Base-by-base conservation (phyloP, 2,797 vertebrate species). In the Macropodus opercularis region DNA sequence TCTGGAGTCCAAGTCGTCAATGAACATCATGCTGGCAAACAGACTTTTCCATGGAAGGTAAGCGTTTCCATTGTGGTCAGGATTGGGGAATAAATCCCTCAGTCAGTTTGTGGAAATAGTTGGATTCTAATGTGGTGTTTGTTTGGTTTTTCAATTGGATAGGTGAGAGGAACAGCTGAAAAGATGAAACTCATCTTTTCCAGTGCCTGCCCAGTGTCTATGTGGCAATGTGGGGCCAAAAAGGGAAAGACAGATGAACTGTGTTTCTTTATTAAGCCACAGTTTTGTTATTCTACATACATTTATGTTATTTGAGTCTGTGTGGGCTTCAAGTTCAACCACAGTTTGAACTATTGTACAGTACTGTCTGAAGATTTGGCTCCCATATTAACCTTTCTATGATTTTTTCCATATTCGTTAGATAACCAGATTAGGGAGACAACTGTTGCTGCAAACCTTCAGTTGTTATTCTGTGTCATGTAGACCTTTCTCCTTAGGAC, bases 11-110 rank as follows among this genome's bases (percentile, higher is more conserved):
- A 98, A 96, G 90, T 96, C 96, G 50, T 95, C 95, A 52, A 92
- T 99, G 95, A 99, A 99, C 85, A 94, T 93, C 82, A 96, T 98
- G 96, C 75, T 98, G 92, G 96, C 96, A 17, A 94, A 91, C 63
- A 93, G 89, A 82, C 95, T 99, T 84, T 99, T 99, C 92, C 93
- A 94, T 84, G 94, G 92, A 93, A 96, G 95, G 96, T 98, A 91
- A 89, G 91, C 77, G 43, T 90, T 89, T 91, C 85, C 85, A 90
- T 72, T 80, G 84, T 78, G 84, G 89, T 90, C 32, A 36, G 84
- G 81, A 78, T 81, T 54, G 39, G 55, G 72, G 69, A 79, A 67
- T 84, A 75, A 78, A 77, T 81, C 74, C 85, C 81, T 80, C 81
- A 76, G 63, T 85, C 67, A 70, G 65, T 86, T 85, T 80, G 69